Evolutionary conservation across 2,113 vertebrate genomes (phyloP), one percentile per base, ranked within the genome.

Genomic region (Glaucomys volans): DNA sequence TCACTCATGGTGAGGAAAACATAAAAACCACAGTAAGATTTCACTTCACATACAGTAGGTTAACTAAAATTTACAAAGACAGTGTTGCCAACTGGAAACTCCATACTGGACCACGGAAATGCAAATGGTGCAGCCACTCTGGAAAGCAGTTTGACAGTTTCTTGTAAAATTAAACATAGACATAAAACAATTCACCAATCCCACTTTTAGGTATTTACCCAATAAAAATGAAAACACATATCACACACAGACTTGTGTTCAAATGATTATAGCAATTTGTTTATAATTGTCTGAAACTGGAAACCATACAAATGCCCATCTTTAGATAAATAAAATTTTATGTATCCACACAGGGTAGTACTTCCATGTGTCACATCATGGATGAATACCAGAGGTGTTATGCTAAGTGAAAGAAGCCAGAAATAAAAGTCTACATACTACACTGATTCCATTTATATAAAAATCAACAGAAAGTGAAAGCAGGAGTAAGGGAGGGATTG

Each of bases 171-270:
- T 54, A 62, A 88, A 85, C 54, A 64, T 6, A 32, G 35, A 89
- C 66, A 16, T 12, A 42, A 44, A 24, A 85, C 67, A 76, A 81
- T 8, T 32, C 66, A 77, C 80, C 5, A 86, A 92, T 35, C 10
- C 42, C 4, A 90, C 89, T 76, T 95, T 52, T 54, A 89, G 42
- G 17, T 84, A 88, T 69, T 84, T 87, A 62, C 32, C 13, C 50
- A 83, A 83, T 37, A 87, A 90, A 97, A 95, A 90, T 71, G 32
- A 75, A 95, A 92, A 44, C 2, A 64, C 4, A 74, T 69, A 66
- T 37, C 62, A 66, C 75, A 85, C 7, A 87, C 12, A 94, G n/a
- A 69, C 28, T 52, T 85, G n/a, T 62, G 42, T 8, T 87, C 44
- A 59, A 54, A 64, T 64, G 13, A 96, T 82, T 86, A 87, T 35